phyloP scores from a whole-genome alignment of 2,888 invertebrate genomes.

The Choristoneura rosaceana region DNA sequence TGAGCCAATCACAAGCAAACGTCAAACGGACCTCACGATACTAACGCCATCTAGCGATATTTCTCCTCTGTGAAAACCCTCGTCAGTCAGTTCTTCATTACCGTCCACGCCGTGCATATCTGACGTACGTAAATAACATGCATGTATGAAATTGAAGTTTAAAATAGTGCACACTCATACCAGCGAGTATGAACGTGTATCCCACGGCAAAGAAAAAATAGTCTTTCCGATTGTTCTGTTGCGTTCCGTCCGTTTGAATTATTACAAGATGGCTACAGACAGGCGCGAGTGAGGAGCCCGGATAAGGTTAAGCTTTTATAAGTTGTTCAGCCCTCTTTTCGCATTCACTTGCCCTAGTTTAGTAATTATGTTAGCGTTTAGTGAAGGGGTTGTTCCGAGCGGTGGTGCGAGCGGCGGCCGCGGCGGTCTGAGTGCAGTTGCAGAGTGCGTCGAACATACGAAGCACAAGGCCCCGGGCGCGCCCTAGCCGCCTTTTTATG shows the following conservation, averaged over 20 bases:
- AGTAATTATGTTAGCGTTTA: conserved; percentile 70
- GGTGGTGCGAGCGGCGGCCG: conserved; percentile 82
- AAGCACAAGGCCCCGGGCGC: conserved; percentile 86
- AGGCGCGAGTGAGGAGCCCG: neutral
- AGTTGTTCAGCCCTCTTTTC: conserved; percentile 32
- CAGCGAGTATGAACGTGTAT: too few species aligned
- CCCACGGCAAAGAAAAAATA: too few species aligned
- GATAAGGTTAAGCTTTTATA: conserved; percentile 27
- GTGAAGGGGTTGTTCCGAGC: conserved; percentile 77
- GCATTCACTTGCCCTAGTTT: conserved; percentile 44
- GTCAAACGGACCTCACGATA: too few species aligned
- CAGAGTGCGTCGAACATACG: conserved; percentile 87
- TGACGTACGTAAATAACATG: too few species aligned
- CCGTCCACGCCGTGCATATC: too few species aligned
- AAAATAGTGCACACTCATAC: too few species aligned
- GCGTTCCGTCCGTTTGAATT: neutral
- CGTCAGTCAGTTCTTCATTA: too few species aligned
- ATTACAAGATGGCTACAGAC: neutral
- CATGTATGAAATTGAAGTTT: too few species aligned
- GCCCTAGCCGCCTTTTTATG: conserved; percentile 85
- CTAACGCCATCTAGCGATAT: too few species aligned
- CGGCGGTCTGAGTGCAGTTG: conserved; percentile 87
- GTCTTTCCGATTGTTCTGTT: too few species aligned
- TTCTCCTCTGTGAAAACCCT: too few species aligned
- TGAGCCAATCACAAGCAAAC: too few species aligned